Evolutionary conservation across 1,140 invertebrate species (phyloP).

Genomic region (Trichomalopsis sarcophagae): DNA sequence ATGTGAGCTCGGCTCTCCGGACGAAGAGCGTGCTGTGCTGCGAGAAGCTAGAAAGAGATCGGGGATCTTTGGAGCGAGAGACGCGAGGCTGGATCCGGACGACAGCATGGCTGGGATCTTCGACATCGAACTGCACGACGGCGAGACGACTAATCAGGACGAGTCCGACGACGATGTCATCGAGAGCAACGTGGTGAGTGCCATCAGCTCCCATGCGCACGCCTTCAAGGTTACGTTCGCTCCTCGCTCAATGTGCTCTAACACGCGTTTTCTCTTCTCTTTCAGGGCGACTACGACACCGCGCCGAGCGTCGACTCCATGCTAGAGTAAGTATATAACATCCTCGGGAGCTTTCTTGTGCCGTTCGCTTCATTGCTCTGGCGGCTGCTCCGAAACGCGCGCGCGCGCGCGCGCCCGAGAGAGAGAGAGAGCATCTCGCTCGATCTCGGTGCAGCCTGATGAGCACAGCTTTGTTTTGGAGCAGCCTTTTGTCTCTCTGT

Average conservation of each 20-base stretch:
- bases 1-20: not conserved
- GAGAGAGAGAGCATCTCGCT: too few relatives aligned
- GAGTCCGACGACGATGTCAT: conserved; percentile 89
- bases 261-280: conserved; percentile 62
- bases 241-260: not conserved
- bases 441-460: not conserved
- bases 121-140: conserved; percentile 91
- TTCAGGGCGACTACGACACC: conserved; percentile 85
- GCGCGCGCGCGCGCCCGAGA: too few relatives aligned
- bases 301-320: conserved; percentile 85
- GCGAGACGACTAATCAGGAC: conserved; percentile 75
- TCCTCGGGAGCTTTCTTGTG: not conserved
- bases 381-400: not conserved
- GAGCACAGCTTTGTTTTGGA: not conserved
- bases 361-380: not conserved
- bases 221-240: not conserved
- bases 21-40: too few relatives aligned
- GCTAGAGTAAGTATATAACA: conserved; percentile 82
- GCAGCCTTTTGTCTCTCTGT: not conserved
- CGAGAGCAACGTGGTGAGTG: conserved; percentile 74
- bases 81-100: not conserved
- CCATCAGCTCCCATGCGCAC: not conserved
- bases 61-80: not conserved
- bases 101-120: conserved; percentile 87
- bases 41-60: not conserved